Conservation (phyloP, 2,113 vertebrate species). For the Bagarius yarrelli region DNA sequence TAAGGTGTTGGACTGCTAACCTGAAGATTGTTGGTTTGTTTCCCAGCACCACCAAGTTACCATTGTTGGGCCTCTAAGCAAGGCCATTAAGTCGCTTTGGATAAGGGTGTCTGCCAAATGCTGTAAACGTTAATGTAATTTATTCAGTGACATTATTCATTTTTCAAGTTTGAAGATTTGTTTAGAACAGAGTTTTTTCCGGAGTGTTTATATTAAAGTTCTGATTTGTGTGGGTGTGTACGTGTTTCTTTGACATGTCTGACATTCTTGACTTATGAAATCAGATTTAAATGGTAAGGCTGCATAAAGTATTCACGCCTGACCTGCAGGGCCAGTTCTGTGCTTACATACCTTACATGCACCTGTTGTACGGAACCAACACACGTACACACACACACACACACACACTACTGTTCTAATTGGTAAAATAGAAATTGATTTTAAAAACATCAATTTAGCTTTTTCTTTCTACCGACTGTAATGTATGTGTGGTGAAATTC, state of each 20-base stretch:
- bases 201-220: background rate
- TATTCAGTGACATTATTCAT: no score
- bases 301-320: background rate
- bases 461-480: background rate
- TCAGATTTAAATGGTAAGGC: background rate
- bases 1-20: no score
- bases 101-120: no score
- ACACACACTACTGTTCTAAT: background rate
- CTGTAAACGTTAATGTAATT: no score
- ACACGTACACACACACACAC: slow-evolving; percentile 20
- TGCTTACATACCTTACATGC: slow-evolving; percentile 18
- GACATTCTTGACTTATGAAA: slow-evolving; percentile 33
- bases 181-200: no score
- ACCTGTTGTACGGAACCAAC: no score
- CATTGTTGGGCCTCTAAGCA: no score
- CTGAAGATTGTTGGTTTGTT: no score
- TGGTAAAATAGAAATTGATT: background rate
- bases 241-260: slow-evolving; percentile 11
- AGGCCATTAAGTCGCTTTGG: no score
- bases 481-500: background rate
- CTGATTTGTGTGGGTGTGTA: slow-evolving; percentile 18
- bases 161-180: no score
- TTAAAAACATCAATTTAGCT: background rate
- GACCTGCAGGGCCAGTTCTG: slow-evolving; percentile 50
- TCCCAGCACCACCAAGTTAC: no score